Evolutionary conservation across 2,888 invertebrate genomes (phyloP).

Genomic region (Theretra japonica): DNA sequence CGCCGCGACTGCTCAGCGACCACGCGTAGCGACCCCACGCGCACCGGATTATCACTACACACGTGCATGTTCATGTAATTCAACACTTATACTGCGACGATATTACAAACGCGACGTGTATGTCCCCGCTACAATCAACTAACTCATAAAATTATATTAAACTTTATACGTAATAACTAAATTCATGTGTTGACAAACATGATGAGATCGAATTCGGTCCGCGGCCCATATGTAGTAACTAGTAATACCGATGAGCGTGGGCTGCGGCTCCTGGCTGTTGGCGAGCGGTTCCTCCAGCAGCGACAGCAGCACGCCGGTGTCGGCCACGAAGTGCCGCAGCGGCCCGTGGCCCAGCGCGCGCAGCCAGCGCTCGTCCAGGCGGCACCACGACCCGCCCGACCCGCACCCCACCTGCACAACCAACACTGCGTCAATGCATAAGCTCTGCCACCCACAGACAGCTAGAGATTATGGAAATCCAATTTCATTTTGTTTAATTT

Average conservation of each 20-base stretch:
- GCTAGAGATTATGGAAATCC: no score
- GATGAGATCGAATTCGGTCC: no score
- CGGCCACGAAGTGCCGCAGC: constrained; percentile 92
- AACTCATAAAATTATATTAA: no score
- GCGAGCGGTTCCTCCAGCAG: constrained; percentile 96
- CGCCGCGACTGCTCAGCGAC: constrained; percentile 94
- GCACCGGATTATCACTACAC: constrained; percentile 92
- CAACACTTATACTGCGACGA: no score
- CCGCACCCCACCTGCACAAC: constrained; percentile 89
- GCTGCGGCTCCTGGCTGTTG: constrained; percentile 97
- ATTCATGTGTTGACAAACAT: no score
- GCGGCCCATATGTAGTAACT: no score
- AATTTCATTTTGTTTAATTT: no score
- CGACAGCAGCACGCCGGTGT: constrained; percentile 94
- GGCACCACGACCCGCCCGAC: constrained; percentile 91
- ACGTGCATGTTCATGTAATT: no score
- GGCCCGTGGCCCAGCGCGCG: constrained; percentile 84
- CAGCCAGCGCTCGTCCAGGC: constrained; percentile 94
- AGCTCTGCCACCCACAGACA: not conserved
- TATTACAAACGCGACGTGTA: no score
- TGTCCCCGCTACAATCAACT: no score
- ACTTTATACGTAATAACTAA: no score
- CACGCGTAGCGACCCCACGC: constrained; percentile 98
- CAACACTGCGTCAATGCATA: not conserved
- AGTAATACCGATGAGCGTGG: constrained; percentile 89